Evolutionary conservation across 2,888 invertebrate genomes (phyloP).

Genomic region (Malthinus flaveolus): DNA sequence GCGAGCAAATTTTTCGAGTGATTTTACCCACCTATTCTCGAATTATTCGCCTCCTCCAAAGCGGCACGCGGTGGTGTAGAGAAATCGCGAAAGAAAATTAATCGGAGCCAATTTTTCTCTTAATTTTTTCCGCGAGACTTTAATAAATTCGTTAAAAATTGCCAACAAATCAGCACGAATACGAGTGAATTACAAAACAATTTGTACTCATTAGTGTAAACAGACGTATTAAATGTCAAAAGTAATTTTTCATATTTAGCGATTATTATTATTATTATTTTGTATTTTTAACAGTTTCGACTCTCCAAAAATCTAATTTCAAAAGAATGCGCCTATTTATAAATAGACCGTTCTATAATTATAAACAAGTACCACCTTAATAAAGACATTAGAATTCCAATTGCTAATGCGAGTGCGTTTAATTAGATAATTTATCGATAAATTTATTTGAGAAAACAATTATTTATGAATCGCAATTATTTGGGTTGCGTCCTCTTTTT

Average conservation of each 20-base stretch:
- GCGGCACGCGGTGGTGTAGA: too few species aligned
- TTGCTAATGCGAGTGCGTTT: conserved; percentile 6
- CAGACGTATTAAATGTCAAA: conserved; percentile 18
- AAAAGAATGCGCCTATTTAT: conserved; percentile 16
- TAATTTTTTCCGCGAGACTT: too few species aligned
- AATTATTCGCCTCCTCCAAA: too few species aligned
- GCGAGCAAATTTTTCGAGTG: too few species aligned
- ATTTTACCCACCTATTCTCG: too few species aligned
- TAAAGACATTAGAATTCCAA: conserved; percentile 13
- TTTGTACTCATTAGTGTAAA: conserved; percentile 22
- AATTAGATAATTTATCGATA: too few species aligned
- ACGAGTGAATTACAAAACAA: conserved; percentile 3
- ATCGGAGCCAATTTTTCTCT: too few species aligned
- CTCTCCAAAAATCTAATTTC: conserved; percentile 14
- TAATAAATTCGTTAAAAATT: too few species aligned
- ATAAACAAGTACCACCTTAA: conserved; percentile 6
- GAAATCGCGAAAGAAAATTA: too few species aligned
- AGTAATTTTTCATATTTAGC: conserved; percentile 20
- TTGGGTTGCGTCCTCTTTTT: too few species aligned
- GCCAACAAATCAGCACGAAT: neutral
- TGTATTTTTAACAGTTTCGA: conserved; percentile 3
- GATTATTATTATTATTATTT: neutral
- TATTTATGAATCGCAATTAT: too few species aligned
- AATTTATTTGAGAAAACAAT: too few species aligned
- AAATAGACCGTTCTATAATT: conserved; percentile 10